These are phyloP conservation scores for Amphimallon solstitiale DNA, from an alignment of 2,888 invertebrate genomes.

Conservation along the genomic window DNA sequence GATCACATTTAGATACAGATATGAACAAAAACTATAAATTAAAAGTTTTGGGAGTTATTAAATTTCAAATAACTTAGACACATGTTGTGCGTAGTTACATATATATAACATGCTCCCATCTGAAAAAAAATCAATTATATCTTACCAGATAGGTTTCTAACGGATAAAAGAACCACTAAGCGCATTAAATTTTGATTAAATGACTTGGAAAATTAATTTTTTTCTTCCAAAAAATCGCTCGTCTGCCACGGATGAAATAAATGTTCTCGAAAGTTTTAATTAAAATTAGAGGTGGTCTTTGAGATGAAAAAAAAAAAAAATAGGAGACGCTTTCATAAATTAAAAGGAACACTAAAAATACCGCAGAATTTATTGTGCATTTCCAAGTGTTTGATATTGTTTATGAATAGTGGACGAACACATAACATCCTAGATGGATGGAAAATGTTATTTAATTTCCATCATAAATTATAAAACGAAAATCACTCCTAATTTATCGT, in stretches of 20 bases:
- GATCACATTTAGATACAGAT: too few relatives aligned
- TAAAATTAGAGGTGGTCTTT: constrained; percentile 32
- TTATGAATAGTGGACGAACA: not conserved
- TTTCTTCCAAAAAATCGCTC: not conserved
- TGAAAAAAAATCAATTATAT: constrained; percentile 10
- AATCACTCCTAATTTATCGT: constrained; percentile 18
- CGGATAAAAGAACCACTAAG: not conserved
- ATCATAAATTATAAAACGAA: constrained; percentile 17
- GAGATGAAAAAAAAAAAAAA: constrained; percentile 12
- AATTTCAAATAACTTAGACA: too few relatives aligned
- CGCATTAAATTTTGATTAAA: constrained; percentile 12
- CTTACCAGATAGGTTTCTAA: not conserved
- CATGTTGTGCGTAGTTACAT: not conserved
- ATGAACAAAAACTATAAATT: too few relatives aligned
- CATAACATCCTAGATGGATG: constrained; percentile 9
- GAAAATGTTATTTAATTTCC: constrained; percentile 19
- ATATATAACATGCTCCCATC: not conserved
- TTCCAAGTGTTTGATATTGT: constrained; percentile 1
- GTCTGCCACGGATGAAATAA: constrained; percentile 22
- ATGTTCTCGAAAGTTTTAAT: constrained; percentile 37
- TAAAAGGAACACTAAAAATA: constrained; percentile 17
- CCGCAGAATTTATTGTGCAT: constrained; percentile 1
- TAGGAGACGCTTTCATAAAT: constrained; percentile 8
- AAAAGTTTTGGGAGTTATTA: too few relatives aligned
- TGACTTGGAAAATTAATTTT: constrained; percentile 28